These are phyloP conservation scores for Nemopilema nomurai DNA, from an alignment of 30 jellyfish, hydroid and myxozoan genomes.

Conservation along the genomic window DNA sequence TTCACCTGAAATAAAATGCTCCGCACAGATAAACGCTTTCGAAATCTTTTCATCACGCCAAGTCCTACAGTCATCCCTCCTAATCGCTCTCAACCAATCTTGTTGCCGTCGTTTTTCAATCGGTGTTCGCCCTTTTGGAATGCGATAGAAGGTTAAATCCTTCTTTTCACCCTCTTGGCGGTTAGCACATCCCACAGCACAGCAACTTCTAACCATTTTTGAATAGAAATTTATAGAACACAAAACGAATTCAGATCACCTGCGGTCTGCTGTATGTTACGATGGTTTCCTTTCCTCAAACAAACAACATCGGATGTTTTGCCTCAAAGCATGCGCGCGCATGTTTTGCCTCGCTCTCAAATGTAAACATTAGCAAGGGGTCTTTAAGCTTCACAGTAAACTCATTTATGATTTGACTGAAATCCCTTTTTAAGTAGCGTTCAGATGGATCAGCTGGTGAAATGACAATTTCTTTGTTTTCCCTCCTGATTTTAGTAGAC, in stretches of 20 bases:
- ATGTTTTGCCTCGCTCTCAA: not conserved
- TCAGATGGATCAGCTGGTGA: constrained; percentile 9
- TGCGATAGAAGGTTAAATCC: constrained; percentile 17
- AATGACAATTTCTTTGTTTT: not conserved
- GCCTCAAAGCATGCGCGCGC: constrained; percentile 50
- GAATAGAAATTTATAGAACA: not conserved
- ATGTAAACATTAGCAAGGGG: constrained; percentile 16
- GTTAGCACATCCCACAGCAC: constrained; percentile 48
- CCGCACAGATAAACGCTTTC: constrained; percentile 29
- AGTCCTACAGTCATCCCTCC: constrained; percentile 36
- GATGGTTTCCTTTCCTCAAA: not conserved
- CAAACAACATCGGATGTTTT: not conserved
- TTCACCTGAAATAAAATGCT: constrained; percentile 44
- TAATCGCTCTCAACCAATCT: constrained; percentile 55
- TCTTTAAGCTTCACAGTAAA: too few relatives aligned
- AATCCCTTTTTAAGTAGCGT: not conserved
- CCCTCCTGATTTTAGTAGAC: not conserved
- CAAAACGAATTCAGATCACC: not conserved
- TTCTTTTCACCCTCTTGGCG: constrained; percentile 10
- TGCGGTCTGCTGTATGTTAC: not conserved
- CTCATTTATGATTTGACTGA: not conserved
- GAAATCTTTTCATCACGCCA: constrained; percentile 50
- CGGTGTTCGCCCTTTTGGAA: constrained; percentile 53
- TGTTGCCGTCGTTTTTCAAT: constrained; percentile 34
- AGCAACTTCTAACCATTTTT: constrained; percentile 51